A percentile compares a stretch with the other conserved stretches of the same genome.
Conservation (phyloP, 2,797 vertebrate genomes). For the Chiroxiphia lanceolata region DNA sequence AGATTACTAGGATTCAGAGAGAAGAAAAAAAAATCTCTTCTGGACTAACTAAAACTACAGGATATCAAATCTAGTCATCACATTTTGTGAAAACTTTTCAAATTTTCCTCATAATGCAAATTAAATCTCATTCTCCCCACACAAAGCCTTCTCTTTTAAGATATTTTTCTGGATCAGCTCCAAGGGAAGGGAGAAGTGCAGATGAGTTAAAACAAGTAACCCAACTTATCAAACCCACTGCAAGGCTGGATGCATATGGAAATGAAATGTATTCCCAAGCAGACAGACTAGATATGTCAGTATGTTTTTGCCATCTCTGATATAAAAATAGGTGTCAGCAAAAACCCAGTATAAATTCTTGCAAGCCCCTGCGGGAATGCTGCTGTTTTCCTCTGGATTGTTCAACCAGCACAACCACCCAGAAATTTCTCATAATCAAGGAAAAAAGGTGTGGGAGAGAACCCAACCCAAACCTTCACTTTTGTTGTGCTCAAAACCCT, state of each 20-base stretch:
- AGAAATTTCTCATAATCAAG: not conserved
- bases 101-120: not conserved
- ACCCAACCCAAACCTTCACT: not conserved
- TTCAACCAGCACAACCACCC: not conserved
- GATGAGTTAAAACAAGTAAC: slow-evolving; percentile 27
- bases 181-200: not conserved
- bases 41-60: not conserved
- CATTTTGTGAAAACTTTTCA: not conserved
- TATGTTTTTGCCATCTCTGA: slow-evolving; percentile 4
- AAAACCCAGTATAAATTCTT: slow-evolving; percentile 9
- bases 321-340: slow-evolving; percentile 36
- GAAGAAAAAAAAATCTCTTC: not conserved
- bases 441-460: not conserved
- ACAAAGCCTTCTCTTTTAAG: not conserved
- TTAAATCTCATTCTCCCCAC: not conserved
- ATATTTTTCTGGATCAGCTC: not conserved
- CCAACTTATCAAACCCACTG: not conserved
- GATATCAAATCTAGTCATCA: not conserved
- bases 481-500: not conserved
- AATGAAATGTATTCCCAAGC: not conserved
- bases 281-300: slow-evolving; percentile 29
- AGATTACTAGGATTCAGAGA: not conserved
- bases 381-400: not conserved
- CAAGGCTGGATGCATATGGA: not conserved
- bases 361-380: slow-evolving; percentile 29